Conservation (phyloP, 2,888 invertebrate species). For the Tachina fera region DNA sequence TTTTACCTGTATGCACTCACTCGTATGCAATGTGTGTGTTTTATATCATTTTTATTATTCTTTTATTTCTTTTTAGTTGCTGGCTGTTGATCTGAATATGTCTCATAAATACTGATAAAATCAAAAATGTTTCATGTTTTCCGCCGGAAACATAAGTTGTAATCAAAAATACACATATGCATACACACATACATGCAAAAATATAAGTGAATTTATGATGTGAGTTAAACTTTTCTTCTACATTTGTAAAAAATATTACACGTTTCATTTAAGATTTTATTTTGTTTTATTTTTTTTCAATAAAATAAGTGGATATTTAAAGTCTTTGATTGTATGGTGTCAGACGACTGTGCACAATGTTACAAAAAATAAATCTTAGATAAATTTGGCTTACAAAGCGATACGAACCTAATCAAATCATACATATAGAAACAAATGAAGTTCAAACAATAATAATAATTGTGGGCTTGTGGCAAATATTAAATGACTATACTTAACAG, state of each 20-base stretch:
- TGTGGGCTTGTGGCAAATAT: too few species aligned
- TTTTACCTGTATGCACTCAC: neutral
- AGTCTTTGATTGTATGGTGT: neutral
- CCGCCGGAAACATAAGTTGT: slow-evolving; percentile 59
- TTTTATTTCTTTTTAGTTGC: neutral
- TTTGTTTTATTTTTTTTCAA: neutral
- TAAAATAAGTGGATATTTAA: slow-evolving; percentile 1
- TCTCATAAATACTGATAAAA: slow-evolving; percentile 50
- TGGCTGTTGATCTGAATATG: slow-evolving; percentile 30
- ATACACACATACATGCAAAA: too few species aligned
- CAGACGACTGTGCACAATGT: too few species aligned
- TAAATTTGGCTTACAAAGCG: too few species aligned
- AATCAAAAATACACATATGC: slow-evolving; percentile 6
- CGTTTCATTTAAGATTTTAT: slow-evolving; percentile 25
- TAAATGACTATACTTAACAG: too few species aligned
- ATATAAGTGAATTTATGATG: slow-evolving; percentile 5
- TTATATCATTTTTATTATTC: slow-evolving; percentile 11
- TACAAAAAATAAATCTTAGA: too few species aligned
- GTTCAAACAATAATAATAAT: too few species aligned
- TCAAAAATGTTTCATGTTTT: slow-evolving; percentile 59
- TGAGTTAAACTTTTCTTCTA: neutral
- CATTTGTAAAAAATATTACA: slow-evolving; percentile 10
- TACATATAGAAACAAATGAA: too few species aligned
- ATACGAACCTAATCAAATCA: too few species aligned
- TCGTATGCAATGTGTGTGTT: neutral